Percentiles rank a stretch among this genome's conserved stretches.
phyloP scores from a whole-genome alignment of 2,113 vertebrate genomes.

The Lamprologus speciosus region DNA sequence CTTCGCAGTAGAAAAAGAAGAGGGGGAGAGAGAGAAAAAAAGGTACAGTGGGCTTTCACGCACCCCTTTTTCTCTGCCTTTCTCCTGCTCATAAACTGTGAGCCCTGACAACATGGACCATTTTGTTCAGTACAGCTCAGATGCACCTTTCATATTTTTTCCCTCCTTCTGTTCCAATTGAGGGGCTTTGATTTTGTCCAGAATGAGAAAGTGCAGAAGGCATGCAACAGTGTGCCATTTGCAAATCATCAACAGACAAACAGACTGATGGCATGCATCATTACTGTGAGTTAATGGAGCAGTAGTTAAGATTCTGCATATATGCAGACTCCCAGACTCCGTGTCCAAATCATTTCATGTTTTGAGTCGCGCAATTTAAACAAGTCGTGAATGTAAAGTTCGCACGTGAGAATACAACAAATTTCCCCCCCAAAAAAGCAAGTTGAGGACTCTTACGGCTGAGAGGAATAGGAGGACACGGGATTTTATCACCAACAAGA shows the following conservation, averaged over 20 bases:
- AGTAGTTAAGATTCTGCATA: slow-evolving; percentile 28
- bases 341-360: slow-evolving; percentile 10
- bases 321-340: neutral
- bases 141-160: neutral
- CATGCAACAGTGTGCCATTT: slow-evolving; percentile 37
- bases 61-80: neutral
- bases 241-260: slow-evolving; percentile 28
- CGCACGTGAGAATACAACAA: neutral
- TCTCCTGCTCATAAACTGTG: neutral
- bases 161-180: neutral
- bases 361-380: neutral
- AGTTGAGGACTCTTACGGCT: neutral
- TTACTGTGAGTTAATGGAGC: slow-evolving; percentile 48
- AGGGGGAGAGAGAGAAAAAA: neutral
- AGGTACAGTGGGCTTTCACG: neutral
- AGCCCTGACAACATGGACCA: neutral
- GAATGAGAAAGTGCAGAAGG: slow-evolving; percentile 7
- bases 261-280: slow-evolving; percentile 43
- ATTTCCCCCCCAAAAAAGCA: neutral
- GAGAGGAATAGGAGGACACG: neutral
- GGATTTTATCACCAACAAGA: neutral
- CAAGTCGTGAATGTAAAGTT: neutral
- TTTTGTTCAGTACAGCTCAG: neutral
- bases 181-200: neutral
- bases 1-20: neutral